Percentiles rank a stretch among this genome's conserved stretches.
Conservation (phyloP, 1,140 invertebrate genomes). For the Eurosta solidaginis region DNA sequence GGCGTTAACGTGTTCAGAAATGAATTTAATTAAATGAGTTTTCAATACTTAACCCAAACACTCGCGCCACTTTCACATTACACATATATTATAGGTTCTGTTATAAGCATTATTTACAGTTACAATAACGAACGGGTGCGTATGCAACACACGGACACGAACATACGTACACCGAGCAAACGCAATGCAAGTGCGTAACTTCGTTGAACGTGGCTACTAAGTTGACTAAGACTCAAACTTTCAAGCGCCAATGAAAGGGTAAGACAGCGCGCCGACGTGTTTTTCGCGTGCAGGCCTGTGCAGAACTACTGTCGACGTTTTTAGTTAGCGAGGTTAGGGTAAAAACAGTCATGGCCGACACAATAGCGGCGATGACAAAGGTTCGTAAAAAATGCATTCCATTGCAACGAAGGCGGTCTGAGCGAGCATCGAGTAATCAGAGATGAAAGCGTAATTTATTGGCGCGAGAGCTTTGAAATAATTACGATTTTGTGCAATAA, state of each 20-base stretch:
- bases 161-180: too few species aligned
- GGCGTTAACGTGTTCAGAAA: constrained; percentile 2
- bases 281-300: constrained; percentile 21
- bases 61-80: constrained; percentile 6
- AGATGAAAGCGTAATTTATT: background rate
- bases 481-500: too few species aligned
- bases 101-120: background rate
- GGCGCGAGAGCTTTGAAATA: too few species aligned
- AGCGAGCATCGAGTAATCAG: background rate
- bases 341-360: background rate
- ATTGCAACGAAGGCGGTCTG: background rate
- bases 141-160: too few species aligned
- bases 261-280: background rate
- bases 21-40: constrained; percentile 10
- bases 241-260: background rate
- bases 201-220: too few species aligned
- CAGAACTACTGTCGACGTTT: background rate
- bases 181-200: too few species aligned
- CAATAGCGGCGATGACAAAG: background rate
- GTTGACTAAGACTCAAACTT: background rate
- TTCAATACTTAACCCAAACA: constrained; percentile 2
- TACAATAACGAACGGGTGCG: background rate
- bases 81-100: background rate
- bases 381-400: background rate
- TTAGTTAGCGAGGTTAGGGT: constrained; percentile 5